Evolutionary conservation across 1,140 invertebrate genomes (phyloP).

Genomic region (Leptinotarsa defecta): DNA sequence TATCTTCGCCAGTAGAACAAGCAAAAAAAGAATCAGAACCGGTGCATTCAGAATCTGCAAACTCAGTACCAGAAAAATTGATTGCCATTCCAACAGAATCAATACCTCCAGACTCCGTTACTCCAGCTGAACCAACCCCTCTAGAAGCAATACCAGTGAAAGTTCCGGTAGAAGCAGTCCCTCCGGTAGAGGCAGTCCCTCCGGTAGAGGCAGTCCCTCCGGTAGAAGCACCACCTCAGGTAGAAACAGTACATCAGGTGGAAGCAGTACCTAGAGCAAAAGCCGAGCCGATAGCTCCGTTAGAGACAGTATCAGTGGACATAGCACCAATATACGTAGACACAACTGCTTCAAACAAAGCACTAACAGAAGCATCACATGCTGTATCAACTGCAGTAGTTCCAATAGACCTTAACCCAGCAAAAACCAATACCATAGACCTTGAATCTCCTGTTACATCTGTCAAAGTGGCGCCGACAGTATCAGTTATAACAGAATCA

Average conservation of each 20-base stretch:
- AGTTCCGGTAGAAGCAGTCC: constrained; percentile 11
- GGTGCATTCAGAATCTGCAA: background rate
- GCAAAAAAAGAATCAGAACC: constrained; percentile 8
- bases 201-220: constrained; percentile 9
- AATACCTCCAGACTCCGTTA: too few species aligned
- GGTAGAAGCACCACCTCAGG: background rate
- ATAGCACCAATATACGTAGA: background rate
- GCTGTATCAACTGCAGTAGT: background rate
- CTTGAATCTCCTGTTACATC: background rate
- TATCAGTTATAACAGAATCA: constrained; percentile 6
- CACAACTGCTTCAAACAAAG: background rate
- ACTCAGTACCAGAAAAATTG: constrained; percentile 15
- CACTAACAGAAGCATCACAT: background rate
- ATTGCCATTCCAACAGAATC: too few species aligned
- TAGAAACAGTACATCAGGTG: background rate
- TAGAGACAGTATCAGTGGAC: background rate
- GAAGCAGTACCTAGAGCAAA: background rate
- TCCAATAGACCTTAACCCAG: background rate
- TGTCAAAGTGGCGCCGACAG: background rate
- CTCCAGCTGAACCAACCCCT: background rate
- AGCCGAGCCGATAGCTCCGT: background rate
- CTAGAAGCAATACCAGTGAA: background rate
- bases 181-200: background rate
- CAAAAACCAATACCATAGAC: too few species aligned
- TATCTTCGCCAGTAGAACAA: background rate